These are phyloP conservation scores for Heterochromis multidens DNA, from an alignment of 2,113 vertebrate species.

Conservation along the genomic window DNA sequence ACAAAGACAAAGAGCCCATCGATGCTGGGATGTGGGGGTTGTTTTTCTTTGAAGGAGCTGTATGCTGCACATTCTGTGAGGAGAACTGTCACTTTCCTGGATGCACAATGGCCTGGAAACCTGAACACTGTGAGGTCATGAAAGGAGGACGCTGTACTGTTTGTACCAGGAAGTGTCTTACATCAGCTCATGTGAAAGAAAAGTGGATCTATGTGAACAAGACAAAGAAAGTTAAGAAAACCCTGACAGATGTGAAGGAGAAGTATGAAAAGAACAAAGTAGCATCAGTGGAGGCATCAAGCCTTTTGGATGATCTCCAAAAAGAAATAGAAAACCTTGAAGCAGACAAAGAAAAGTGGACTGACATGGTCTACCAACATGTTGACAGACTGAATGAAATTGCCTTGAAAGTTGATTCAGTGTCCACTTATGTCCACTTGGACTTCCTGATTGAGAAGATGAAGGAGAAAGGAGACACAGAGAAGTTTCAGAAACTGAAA, in stretches of 20 bases:
- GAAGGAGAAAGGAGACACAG: background rate
- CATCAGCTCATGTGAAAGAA: too few species aligned
- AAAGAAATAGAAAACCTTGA: background rate
- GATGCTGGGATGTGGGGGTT: too few species aligned
- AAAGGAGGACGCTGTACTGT: accelerated
- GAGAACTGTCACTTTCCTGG: too few species aligned
- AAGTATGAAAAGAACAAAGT: background rate
- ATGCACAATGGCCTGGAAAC: too few species aligned
- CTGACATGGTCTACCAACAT: background rate
- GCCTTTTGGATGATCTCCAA: background rate
- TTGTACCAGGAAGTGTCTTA: too few species aligned
- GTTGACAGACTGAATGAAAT: background rate
- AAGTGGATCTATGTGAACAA: too few species aligned
- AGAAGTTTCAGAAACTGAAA: background rate
- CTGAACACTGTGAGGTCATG: too few species aligned
- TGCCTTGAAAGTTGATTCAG: background rate
- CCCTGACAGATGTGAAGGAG: background rate
- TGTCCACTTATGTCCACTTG: background rate
- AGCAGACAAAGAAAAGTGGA: accelerated
- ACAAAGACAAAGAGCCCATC: too few species aligned
- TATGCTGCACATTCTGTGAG: too few species aligned
- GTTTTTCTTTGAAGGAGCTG: too few species aligned
- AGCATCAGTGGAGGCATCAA: background rate
- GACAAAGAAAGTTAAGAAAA: background rate
- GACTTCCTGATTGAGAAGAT: background rate